Evolutionary conservation across 1,140 invertebrate species (phyloP).

Genomic region (Hycleus phaleratus): DNA sequence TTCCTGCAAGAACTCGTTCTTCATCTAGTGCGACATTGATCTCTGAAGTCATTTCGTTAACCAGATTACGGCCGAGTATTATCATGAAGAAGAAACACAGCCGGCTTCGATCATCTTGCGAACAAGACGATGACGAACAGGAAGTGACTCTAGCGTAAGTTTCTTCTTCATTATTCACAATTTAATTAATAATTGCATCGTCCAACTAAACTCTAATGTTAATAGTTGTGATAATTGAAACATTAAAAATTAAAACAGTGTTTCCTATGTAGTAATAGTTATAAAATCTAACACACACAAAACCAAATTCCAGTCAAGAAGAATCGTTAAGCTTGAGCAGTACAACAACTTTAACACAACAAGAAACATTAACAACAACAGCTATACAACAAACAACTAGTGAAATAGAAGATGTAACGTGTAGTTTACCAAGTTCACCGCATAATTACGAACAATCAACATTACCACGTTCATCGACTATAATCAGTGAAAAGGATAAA

Average conservation of each 20-base stretch:
- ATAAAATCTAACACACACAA: constrained; percentile 6
- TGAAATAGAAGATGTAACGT: constrained; percentile 35
- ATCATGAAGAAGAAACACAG: constrained; percentile 42
- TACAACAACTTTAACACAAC: constrained; percentile 33
- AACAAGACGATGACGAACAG: constrained; percentile 30
- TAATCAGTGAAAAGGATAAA: constrained; percentile 31
- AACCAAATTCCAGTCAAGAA: constrained; percentile 25
- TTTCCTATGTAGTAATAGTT: background rate
- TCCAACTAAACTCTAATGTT: too few species aligned
- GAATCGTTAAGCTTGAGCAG: constrained; percentile 29
- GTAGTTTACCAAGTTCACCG: constrained; percentile 41
- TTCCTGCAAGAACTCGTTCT: constrained; percentile 42
- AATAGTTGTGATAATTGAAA: too few species aligned
- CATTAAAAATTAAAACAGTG: too few species aligned
- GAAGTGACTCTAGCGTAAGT: constrained; percentile 36
- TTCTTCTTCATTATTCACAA: too few species aligned
- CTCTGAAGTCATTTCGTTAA: constrained; percentile 62
- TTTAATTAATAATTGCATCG: too few species aligned
- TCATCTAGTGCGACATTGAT: constrained; percentile 53
- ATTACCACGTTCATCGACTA: constrained; percentile 24
- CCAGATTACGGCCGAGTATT: constrained; percentile 43
- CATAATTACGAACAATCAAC: constrained; percentile 36
- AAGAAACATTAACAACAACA: constrained; percentile 21
- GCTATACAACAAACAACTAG: constrained; percentile 16
- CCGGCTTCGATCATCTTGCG: constrained; percentile 43